Base-by-base conservation (phyloP, 2,888 invertebrate genomes). In the Strigamia crassipes region DNA sequence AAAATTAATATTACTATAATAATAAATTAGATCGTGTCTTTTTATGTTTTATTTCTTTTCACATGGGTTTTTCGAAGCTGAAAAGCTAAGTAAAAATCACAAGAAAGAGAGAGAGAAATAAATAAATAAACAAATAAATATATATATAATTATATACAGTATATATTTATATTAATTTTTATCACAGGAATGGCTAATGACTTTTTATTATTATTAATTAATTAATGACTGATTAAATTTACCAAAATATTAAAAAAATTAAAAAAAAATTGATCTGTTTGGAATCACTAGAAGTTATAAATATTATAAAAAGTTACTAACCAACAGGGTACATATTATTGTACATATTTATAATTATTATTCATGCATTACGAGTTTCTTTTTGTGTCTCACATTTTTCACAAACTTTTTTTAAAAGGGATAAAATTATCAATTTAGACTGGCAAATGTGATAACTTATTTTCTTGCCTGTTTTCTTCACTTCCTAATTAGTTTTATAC, bases 231-330 rank as follows among this genome's bases (percentile, higher is more conserved):
- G 27, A 31, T 73, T 23, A 18, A 56, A 56, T 56, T 46, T 4
- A 46, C 31, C 23, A 12, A 73, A 73, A 73, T 31, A 31, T 10
- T 9, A 15, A 27, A 31, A 51, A 51, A 51, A 38, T 9, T 9
- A 5, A 56, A 4, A 56, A 56, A 21, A 56, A 6, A 6, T 56
- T 18, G 18, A 18, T 56, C 9, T 56, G 56, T 56, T 18, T 18
- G 18, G 8, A 56, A 38, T 38, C 18, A 13, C n/a, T 46, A 46
- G 46, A 46, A 5, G 12, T 46, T 56, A 56, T 18, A 21, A 56
- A 56, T 56, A 56, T 56, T 73, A 73, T 73, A 73, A 73, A 73
- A 73, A 73, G 73, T 73, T 73, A 73, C 73, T 73, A 73, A 73
- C 73, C 73, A 31, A 73, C 73, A 73, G 73, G 73, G 73, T 73